A percentile compares a stretch with the other conserved stretches of the same genome.
Evolutionary conservation across 2,113 vertebrate genomes (phyloP).

Genomic region (Microcebus jonahi): DNA sequence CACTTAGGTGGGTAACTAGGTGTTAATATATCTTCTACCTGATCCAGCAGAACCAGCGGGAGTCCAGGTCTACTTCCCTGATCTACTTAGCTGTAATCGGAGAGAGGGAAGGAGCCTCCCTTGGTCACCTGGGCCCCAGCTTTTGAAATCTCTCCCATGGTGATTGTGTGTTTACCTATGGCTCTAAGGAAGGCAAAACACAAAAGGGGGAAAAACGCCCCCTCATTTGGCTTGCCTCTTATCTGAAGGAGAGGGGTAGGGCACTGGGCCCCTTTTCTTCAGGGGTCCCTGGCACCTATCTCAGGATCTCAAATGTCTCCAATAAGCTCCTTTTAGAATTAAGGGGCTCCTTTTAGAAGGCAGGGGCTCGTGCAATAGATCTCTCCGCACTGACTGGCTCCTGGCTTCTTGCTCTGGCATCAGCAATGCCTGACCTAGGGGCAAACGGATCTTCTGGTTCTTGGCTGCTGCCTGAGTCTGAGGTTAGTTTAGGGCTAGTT

Average conservation of each 20-base stretch:
- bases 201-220: neutral
- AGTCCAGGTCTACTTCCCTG: constrained; percentile 29
- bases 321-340: neutral
- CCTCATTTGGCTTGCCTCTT: neutral
- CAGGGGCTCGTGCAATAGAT: neutral
- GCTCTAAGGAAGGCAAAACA: constrained; percentile 39
- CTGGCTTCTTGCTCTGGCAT: neutral
- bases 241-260: neutral
- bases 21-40: constrained; percentile 52
- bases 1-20: constrained; percentile 39
- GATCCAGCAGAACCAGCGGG: constrained; percentile 36
- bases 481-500: neutral
- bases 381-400: neutral
- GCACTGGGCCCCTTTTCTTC: neutral
- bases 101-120: constrained; percentile 51
- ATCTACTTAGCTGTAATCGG: constrained; percentile 70
- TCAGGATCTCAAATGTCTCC: neutral
- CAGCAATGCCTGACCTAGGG: neutral
- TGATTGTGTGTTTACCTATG: constrained; percentile 74
- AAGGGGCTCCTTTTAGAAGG: neutral
- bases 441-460: neutral
- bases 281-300: neutral
- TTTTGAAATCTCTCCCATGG: constrained; percentile 70
- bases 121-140: constrained; percentile 40
- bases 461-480: neutral